Evolutionary conservation across 2,888 invertebrate species (phyloP).

Genomic region (Amblyjoppa proteus): DNA sequence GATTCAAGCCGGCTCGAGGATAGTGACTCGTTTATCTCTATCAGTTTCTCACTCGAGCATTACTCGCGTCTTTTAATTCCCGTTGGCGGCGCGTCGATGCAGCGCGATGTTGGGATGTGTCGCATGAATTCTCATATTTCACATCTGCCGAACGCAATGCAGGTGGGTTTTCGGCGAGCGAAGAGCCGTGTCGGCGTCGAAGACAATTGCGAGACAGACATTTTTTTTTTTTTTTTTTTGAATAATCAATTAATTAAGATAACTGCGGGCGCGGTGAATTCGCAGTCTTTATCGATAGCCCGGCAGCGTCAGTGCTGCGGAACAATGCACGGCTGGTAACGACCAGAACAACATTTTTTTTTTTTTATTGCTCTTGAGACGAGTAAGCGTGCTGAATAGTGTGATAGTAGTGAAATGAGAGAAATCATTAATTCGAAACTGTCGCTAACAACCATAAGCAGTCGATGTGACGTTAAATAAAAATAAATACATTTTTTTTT

Average conservation of each 20-base stretch:
- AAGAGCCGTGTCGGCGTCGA: slow-evolving; percentile 3
- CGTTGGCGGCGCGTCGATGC: slow-evolving; percentile 20
- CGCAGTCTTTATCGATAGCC: not conserved
- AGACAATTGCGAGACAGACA: slow-evolving; percentile 4
- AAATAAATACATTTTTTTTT: no score
- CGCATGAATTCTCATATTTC: slow-evolving; percentile 10
- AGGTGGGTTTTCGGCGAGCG: slow-evolving; percentile 11
- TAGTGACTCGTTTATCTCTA: slow-evolving; percentile 33
- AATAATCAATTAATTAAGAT: slow-evolving; percentile 5
- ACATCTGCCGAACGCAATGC: slow-evolving; percentile 34
- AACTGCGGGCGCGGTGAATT: not conserved
- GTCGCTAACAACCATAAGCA: no score
- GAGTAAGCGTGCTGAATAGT: not conserved
- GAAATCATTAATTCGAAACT: no score
- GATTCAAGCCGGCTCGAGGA: slow-evolving; percentile 9
- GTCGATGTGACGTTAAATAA: no score
- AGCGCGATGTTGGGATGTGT: slow-evolving; percentile 1
- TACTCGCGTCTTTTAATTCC: slow-evolving; percentile 41
- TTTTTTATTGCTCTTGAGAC: not conserved
- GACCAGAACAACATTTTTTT: not conserved
- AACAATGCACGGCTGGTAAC: not conserved
- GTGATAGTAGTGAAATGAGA: no score
- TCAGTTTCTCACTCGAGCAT: slow-evolving; percentile 19
- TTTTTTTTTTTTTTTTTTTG: not conserved
- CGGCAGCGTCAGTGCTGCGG: not conserved